phyloP scores from a whole-genome alignment of 2,113 vertebrate species.

The Cyprinus carpio region DNA sequence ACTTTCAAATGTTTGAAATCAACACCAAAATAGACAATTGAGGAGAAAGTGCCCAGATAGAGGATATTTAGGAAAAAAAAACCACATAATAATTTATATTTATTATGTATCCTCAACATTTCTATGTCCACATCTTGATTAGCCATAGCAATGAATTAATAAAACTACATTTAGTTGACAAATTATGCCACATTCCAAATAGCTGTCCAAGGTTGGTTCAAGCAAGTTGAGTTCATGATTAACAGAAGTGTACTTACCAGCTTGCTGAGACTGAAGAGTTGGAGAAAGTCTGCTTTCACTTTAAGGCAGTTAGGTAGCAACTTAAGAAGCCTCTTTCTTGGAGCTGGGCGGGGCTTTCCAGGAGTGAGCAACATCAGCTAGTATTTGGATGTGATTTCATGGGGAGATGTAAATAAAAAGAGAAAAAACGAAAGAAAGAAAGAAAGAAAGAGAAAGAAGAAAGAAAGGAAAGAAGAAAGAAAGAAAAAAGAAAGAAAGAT shows the following conservation, averaged over 20 bases:
- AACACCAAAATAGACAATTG: no score
- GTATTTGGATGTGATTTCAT: background rate
- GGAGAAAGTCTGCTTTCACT: conserved; percentile 49
- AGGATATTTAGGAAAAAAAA: no score
- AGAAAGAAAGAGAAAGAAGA: no score
- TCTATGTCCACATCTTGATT: background rate
- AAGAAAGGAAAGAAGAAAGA: background rate
- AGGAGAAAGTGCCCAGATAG: no score
- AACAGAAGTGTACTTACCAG: conserved; percentile 45
- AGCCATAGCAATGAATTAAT: background rate
- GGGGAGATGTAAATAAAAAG: background rate
- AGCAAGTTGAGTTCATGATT: background rate
- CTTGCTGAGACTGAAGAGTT: conserved; percentile 26
- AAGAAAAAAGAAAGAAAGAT: no score
- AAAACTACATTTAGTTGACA: background rate
- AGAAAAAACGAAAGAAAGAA: no score
- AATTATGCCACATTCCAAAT: background rate
- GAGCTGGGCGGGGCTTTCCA: conserved; percentile 22
- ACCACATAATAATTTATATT: background rate
- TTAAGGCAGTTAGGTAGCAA: conserved; percentile 21
- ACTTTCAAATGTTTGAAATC: no score
- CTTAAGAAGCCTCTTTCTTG: background rate
- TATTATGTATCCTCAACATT: background rate
- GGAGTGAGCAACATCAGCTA: conserved; percentile 10
- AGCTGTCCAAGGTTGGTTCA: background rate